Conservation (phyloP, 2,888 invertebrate genomes). For the Magallana nippona region DNA sequence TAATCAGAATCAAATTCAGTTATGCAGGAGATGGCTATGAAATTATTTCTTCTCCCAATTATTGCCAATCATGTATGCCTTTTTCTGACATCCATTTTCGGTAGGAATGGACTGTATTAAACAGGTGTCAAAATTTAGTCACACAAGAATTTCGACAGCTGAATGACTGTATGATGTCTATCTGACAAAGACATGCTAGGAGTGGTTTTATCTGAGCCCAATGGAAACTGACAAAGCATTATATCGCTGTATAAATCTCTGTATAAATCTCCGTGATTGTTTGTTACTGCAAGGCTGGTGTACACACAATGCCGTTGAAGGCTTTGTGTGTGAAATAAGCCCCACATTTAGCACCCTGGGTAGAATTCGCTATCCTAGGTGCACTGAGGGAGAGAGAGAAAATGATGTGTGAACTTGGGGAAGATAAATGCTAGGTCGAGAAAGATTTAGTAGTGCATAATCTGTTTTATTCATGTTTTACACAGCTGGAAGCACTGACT, state of each 20-base stretch:
- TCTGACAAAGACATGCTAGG: background rate
- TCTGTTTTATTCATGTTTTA: too few relatives aligned
- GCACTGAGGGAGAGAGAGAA: too few relatives aligned
- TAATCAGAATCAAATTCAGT: background rate
- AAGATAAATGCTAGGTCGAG: too few relatives aligned
- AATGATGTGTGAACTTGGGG: too few relatives aligned
- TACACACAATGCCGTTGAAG: background rate
- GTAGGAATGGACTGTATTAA: background rate
- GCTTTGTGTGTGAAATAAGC: slow-evolving; percentile 6
- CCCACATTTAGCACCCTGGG: background rate
- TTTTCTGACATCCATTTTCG: slow-evolving; percentile 23
- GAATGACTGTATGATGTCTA: slow-evolving; percentile 21
- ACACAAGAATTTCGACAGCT: slow-evolving; percentile 11
- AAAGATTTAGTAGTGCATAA: too few relatives aligned
- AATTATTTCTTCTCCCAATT: background rate
- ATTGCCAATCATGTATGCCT: slow-evolving; percentile 5
- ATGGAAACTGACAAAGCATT: slow-evolving; percentile 22
- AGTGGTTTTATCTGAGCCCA: background rate
- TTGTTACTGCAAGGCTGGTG: slow-evolving; percentile 1
- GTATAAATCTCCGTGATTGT: background rate
- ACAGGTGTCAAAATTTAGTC: slow-evolving; percentile 32
- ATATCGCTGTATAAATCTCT: slow-evolving; percentile 7
- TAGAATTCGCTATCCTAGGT: background rate
- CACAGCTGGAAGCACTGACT: too few relatives aligned
- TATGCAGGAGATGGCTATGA: background rate